Conservation (phyloP, 2,797 vertebrate genomes). For the Acridotheres tristis region DNA sequence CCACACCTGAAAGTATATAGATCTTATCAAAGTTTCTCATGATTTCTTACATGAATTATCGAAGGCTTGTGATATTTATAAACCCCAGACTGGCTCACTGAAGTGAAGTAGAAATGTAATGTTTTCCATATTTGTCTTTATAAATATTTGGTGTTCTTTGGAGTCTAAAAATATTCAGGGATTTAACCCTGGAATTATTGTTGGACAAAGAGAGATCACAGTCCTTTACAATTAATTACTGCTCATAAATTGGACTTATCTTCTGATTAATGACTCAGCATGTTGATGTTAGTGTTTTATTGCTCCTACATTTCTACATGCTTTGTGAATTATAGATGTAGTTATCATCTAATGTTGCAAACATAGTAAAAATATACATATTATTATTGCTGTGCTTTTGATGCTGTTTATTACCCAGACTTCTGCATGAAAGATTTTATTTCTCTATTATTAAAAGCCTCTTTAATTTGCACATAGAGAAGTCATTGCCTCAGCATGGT, state of each 20-base stretch:
- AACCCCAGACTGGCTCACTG: neutral
- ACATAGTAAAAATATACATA: constrained; percentile 54
- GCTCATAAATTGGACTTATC: constrained; percentile 62
- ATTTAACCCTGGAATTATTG: neutral
- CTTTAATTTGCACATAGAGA: constrained; percentile 62
- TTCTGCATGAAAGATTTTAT: constrained; percentile 65
- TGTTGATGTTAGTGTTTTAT: constrained; percentile 69
- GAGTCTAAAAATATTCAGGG: neutral
- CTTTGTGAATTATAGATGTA: constrained; percentile 60
- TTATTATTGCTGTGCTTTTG: constrained; percentile 58
- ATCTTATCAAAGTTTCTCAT: neutral
- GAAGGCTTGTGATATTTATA: neutral
- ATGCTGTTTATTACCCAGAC: constrained; percentile 60
- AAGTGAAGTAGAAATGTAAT: neutral
- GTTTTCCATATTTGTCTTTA: neutral
- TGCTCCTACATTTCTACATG: constrained; percentile 45
- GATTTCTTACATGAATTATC: neutral
- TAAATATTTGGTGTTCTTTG: constrained; percentile 5
- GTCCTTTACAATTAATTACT: constrained; percentile 59
- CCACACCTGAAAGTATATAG: neutral
- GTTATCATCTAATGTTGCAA: constrained; percentile 27
- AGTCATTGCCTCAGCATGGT: constrained; percentile 41
- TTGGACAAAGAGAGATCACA: constrained; percentile 32
- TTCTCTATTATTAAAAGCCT: constrained; percentile 55
- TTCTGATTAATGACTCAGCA: constrained; percentile 60